These are phyloP conservation scores for Nezara viridula DNA, from an alignment of 2,888 invertebrate species.

Conservation along the genomic window DNA sequence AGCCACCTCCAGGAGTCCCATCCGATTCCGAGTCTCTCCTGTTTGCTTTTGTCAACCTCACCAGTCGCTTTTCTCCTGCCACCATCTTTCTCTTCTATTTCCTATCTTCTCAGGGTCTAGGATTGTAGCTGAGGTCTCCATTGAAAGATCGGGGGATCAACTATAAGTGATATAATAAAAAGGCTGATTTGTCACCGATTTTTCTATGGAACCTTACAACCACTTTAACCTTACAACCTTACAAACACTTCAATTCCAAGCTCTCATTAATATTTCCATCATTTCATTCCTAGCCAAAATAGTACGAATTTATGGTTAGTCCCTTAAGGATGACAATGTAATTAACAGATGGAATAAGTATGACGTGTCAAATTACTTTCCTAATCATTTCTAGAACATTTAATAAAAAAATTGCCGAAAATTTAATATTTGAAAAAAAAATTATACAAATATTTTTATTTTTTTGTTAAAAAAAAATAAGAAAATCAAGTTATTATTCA, in stretches of 20 bases:
- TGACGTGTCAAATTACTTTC: too few species aligned
- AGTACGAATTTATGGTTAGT: too few species aligned
- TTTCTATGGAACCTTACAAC: not conserved
- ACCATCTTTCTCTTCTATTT: not conserved
- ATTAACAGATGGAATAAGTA: too few species aligned
- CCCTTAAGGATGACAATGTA: too few species aligned
- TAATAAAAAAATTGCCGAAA: too few species aligned
- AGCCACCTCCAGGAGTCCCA: slow-evolving; percentile 30
- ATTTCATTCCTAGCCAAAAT: too few species aligned
- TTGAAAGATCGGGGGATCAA: not conserved
- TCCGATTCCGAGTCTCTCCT: slow-evolving; percentile 3
- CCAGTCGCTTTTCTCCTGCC: not conserved
- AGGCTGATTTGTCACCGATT: not conserved
- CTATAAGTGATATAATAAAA: not conserved
- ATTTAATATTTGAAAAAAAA: too few species aligned
- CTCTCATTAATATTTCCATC: not conserved
- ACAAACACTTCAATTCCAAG: not conserved
- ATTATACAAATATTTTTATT: too few species aligned
- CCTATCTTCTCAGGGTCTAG: not conserved
- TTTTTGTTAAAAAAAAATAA: too few species aligned
- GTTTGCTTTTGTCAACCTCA: slow-evolving; percentile 32
- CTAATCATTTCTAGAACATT: too few species aligned
- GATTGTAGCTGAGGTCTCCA: not conserved
- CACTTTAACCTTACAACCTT: too few species aligned
- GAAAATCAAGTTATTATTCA: too few species aligned